A percentile compares a stretch with the other conserved stretches of the same genome.
Evolutionary conservation across 2,888 invertebrate species (phyloP).

Genomic region (Hydroisotoma schaefferi): DNA sequence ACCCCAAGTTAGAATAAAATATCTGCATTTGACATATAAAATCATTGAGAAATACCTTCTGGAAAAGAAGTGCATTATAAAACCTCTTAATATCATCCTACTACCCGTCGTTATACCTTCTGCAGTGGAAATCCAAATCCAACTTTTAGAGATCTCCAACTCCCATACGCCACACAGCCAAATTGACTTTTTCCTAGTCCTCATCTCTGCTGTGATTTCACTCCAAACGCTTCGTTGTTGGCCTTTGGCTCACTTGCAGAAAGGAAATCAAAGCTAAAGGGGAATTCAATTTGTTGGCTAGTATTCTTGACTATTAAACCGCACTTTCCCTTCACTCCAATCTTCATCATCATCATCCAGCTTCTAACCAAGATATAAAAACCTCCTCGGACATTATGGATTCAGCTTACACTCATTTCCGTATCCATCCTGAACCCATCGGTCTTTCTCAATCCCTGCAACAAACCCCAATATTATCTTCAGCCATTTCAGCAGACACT

Average conservation of each 20-base stretch:
- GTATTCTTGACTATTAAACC: conserved; percentile 18
- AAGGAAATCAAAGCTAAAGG: conserved; percentile 17
- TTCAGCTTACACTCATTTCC: conserved; percentile 33
- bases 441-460: conserved; percentile 13
- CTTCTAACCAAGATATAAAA: conserved; percentile 21
- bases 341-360: neutral
- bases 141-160: too few species aligned
- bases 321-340: conserved; percentile 13
- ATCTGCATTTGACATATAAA: conserved; percentile 1
- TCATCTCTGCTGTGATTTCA: conserved; percentile 12
- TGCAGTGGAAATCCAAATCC: too few species aligned
- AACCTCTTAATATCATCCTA: too few species aligned
- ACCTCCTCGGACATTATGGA: conserved; percentile 28
- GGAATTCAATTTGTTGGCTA: conserved; percentile 15
- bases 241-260: conserved; percentile 10
- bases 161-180: too few species aligned
- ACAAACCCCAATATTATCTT: neutral
- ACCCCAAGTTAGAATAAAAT: too few species aligned
- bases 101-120: too few species aligned
- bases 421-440: conserved; percentile 26
- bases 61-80: conserved; percentile 3
- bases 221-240: neutral
- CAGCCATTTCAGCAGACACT: neutral
- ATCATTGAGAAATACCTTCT: neutral
- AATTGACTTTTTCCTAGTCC: conserved; percentile 8